Percentiles rank a stretch among this genome's conserved stretches.
These are phyloP conservation scores for Typhlomys cinereus DNA, from an alignment of 2,113 vertebrate genomes.

Conservation along the genomic window DNA sequence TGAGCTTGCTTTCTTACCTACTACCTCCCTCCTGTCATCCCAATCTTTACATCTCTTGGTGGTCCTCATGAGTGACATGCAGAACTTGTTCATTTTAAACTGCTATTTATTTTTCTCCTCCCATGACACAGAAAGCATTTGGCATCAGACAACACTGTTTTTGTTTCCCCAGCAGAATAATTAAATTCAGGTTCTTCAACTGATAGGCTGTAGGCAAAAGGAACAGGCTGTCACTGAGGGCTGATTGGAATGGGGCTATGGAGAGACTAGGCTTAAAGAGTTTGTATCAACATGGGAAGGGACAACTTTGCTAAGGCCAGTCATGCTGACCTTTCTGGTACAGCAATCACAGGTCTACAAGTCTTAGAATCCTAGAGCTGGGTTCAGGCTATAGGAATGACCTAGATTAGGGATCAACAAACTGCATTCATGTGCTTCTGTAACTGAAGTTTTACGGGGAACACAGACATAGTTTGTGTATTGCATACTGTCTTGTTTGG, in stretches of 20 bases:
- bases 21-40: background rate
- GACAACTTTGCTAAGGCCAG: background rate
- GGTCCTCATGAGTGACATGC: background rate
- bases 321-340: background rate
- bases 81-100: slow-evolving; percentile 52
- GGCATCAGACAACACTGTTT: slow-evolving; percentile 53
- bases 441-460: slow-evolving; percentile 33
- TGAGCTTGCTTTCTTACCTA: background rate
- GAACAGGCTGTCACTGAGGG: background rate
- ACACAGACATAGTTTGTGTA: background rate
- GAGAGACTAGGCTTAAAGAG: background rate
- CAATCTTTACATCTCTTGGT: background rate
- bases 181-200: slow-evolving; percentile 58
- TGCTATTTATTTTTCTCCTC: slow-evolving; percentile 58
- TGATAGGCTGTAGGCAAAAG: background rate
- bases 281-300: background rate
- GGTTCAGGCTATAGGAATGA: background rate
- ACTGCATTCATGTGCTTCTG: background rate
- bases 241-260: background rate
- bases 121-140: slow-evolving; percentile 30
- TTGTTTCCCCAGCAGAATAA: slow-evolving; percentile 56
- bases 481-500: background rate
- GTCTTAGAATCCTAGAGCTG: background rate
- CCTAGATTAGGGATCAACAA: background rate
- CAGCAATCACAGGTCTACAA: too few relatives aligned